These are phyloP conservation scores for Taenioides sp. DNA, from an alignment of 2,797 vertebrate species.

Conservation along the genomic window DNA sequence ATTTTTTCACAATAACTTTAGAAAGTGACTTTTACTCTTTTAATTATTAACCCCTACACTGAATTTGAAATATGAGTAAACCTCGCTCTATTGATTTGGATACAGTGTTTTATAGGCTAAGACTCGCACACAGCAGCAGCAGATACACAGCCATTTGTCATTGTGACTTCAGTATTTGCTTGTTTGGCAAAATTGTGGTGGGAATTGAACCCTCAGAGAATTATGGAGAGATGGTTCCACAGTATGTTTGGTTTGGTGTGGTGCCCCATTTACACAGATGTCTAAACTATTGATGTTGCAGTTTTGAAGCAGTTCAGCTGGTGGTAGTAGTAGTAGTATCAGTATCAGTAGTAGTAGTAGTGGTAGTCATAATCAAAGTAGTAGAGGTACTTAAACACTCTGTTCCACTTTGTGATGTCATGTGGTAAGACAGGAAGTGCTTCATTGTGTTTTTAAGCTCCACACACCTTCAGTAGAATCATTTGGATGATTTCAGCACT, in stretches of 20 bases:
- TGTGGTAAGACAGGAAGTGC: too few relatives aligned
- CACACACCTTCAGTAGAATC: too few relatives aligned
- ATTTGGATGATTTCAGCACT: too few relatives aligned
- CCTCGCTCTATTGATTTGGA: not conserved
- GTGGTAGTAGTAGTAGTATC: too few relatives aligned
- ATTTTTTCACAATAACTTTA: too few relatives aligned
- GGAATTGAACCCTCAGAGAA: not conserved
- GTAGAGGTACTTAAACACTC: too few relatives aligned
- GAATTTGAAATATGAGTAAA: not conserved
- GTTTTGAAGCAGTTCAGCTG: too few relatives aligned
- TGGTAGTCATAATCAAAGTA: too few relatives aligned
- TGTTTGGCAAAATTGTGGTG: not conserved
- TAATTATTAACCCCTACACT: not conserved
- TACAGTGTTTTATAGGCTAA: not conserved
- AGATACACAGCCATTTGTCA: not conserved
- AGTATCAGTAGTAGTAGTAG: too few relatives aligned
- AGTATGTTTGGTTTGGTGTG: not conserved
- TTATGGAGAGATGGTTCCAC: not conserved
- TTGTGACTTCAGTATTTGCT: not conserved
- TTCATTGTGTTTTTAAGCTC: too few relatives aligned
- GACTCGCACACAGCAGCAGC: not conserved
- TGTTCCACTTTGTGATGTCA: too few relatives aligned
- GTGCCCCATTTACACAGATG: not conserved
- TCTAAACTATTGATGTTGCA: not conserved
- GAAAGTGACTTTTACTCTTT: not conserved